A percentile compares a stretch with the other conserved stretches of the same genome.
Conservation (phyloP, 2,888 invertebrate species). For the Tenthredo notha region DNA sequence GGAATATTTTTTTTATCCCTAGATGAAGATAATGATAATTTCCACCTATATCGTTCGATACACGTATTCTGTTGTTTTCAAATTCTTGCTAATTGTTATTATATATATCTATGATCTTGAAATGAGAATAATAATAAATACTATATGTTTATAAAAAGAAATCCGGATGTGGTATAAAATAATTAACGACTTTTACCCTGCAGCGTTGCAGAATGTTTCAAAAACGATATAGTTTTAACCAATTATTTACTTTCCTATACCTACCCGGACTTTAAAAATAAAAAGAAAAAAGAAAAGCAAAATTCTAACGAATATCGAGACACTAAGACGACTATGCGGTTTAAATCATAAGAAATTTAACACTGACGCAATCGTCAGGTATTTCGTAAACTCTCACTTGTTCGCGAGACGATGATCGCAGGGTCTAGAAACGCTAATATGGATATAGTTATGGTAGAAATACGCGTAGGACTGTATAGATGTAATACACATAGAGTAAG, state of each 20-base stretch:
- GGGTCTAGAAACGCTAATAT: not conserved
- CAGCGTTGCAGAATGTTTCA: not conserved
- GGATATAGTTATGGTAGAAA: not conserved
- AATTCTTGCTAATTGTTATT: not conserved
- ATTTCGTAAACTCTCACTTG: slow-evolving; percentile 11
- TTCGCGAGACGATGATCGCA: not conserved
- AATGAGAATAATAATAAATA: not conserved
- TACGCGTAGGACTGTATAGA: not conserved
- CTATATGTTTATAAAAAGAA: not conserved
- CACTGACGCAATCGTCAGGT: not conserved
- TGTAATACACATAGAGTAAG: not conserved
- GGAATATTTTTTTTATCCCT: too few species aligned
- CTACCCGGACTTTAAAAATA: not conserved
- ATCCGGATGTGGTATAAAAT: not conserved
- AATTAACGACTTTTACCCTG: slow-evolving; percentile 1
- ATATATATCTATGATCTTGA: not conserved
- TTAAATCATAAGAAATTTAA: not conserved
- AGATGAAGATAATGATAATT: too few species aligned
- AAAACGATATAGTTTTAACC: not conserved
- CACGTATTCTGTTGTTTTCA: not conserved
- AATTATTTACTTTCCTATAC: not conserved
- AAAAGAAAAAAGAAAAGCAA: not conserved
- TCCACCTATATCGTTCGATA: not conserved
- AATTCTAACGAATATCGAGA: not conserved
- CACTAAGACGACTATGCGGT: not conserved